phyloP scores from a whole-genome alignment of 2,113 vertebrate species.

The Hiodon alosoides region DNA sequence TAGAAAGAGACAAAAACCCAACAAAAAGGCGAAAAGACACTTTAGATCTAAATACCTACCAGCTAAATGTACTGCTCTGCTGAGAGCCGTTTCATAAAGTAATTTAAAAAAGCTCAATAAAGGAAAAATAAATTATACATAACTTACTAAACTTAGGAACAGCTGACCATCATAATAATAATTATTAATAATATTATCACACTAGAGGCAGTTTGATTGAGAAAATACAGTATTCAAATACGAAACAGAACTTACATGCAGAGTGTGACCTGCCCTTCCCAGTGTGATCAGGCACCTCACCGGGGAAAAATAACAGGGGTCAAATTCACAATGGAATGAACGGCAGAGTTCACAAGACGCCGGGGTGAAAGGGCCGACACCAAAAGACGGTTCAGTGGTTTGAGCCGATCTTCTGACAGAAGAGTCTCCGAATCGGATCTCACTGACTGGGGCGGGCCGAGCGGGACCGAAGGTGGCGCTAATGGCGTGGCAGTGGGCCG shows the following conservation, averaged over 20 bases:
- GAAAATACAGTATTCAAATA: constrained; percentile 88
- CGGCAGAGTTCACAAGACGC: background rate
- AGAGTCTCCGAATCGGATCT: too few species aligned
- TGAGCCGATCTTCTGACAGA: too few species aligned
- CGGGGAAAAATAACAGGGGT: constrained; percentile 33
- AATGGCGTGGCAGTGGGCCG: too few species aligned
- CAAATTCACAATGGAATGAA: constrained; percentile 14
- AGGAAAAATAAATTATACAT: constrained; percentile 98
- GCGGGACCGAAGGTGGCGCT: too few species aligned
- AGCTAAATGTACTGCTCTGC: constrained; percentile 79
- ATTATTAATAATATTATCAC: constrained; percentile 89
- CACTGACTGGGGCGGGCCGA: too few species aligned
- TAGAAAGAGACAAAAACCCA: constrained; percentile 56
- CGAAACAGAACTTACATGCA: constrained; percentile 78
- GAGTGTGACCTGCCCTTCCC: constrained; percentile 73
- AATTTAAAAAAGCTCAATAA: constrained; percentile 69
- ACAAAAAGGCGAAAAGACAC: constrained; percentile 62
- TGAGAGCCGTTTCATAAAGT: constrained; percentile 73
- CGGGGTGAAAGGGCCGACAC: too few species aligned
- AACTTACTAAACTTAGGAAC: constrained; percentile 96
- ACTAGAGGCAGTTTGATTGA: constrained; percentile 93
- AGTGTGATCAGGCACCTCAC: constrained; percentile 68
- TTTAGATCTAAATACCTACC: constrained; percentile 77
- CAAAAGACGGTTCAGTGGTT: too few species aligned
- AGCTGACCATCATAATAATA: constrained; percentile 88